phyloP scores from a whole-genome alignment of 2,888 invertebrate genomes.

The Tenthredo mesomela region DNA sequence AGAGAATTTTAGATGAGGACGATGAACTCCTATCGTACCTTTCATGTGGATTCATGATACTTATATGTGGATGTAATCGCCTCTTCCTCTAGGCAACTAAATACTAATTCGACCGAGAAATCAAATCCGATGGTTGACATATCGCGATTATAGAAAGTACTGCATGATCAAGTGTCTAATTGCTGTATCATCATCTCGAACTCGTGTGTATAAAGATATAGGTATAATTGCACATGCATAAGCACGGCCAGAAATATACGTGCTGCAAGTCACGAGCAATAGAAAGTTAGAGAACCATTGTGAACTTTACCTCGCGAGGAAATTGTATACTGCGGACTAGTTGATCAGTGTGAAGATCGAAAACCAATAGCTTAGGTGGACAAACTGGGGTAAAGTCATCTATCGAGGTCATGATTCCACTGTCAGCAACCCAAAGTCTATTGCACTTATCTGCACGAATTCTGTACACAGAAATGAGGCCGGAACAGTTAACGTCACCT shows the following conservation, averaged over 20 bases:
- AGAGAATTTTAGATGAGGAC: constrained; percentile 20
- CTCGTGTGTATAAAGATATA: background rate
- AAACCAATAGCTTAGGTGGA: constrained; percentile 90
- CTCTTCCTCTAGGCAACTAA: background rate
- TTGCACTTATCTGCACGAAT: constrained; percentile 89
- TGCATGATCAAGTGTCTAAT: background rate
- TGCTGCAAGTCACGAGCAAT: background rate
- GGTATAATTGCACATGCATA: background rate
- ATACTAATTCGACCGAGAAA: background rate
- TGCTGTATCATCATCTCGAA: background rate
- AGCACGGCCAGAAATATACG: background rate
- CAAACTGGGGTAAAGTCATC: constrained; percentile 85
- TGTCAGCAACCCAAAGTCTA: constrained; percentile 90
- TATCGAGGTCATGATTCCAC: constrained; percentile 86
- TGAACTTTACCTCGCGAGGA: constrained; percentile 81
- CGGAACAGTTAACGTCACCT: constrained; percentile 87
- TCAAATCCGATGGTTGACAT: background rate
- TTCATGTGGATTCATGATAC: background rate
- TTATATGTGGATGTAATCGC: background rate
- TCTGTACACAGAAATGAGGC: constrained; percentile 89
- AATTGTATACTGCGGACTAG: constrained; percentile 86
- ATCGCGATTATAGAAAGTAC: background rate
- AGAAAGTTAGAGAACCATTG: background rate
- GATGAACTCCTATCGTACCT: background rate
- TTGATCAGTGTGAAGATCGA: constrained; percentile 87